Evolutionary conservation across 2,797 vertebrate species (phyloP).

Genomic region (Spinibarbus caldwelli): DNA sequence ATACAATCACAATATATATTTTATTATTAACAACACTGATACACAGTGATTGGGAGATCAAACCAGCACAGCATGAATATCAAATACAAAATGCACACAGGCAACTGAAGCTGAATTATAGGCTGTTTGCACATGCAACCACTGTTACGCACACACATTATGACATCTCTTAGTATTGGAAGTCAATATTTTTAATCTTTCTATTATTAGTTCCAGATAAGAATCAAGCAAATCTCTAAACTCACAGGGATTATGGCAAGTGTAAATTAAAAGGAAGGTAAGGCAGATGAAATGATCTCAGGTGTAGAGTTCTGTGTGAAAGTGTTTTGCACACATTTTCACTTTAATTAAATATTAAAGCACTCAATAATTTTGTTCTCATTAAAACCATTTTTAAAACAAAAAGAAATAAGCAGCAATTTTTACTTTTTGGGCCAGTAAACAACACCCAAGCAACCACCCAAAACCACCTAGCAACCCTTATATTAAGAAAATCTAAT

Average conservation of each 20-base stretch:
- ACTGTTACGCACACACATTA: neutral
- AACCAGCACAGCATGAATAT: constrained; percentile 19
- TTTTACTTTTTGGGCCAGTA: neutral
- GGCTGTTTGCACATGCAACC: neutral
- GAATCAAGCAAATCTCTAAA: constrained; percentile 23
- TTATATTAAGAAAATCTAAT: neutral
- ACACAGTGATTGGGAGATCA: constrained; percentile 7
- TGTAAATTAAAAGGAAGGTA: constrained; percentile 22
- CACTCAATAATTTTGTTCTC: neutral
- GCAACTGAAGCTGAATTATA: constrained; percentile 23
- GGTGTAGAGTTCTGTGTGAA: neutral
- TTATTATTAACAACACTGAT: constrained; percentile 35
- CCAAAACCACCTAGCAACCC: neutral
- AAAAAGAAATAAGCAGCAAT: neutral
- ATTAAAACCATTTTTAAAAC: neutral
- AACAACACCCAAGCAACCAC: neutral
- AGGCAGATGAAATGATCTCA: neutral
- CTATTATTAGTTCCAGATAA: constrained; percentile 23
- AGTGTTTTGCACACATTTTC: neutral
- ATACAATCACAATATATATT: constrained; percentile 13
- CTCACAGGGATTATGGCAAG: constrained; percentile 4
- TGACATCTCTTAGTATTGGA: constrained; percentile 7
- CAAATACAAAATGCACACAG: constrained; percentile 2
- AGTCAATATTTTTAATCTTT: constrained; percentile 34
- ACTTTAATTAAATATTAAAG: neutral